Conservation (phyloP, 2,888 invertebrate species). For the Brachyptera risi region DNA sequence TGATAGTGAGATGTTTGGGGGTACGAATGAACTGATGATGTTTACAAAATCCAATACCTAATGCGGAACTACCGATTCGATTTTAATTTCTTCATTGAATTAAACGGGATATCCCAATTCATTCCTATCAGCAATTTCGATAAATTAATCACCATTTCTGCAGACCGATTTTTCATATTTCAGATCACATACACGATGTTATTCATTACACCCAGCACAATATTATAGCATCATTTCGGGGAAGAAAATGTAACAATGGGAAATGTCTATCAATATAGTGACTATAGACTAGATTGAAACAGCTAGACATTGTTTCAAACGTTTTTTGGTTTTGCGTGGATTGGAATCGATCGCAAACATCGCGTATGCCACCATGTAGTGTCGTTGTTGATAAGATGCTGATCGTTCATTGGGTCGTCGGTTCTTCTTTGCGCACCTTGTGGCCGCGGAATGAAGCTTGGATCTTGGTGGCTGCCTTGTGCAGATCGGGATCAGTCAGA, state of each 20-base stretch:
- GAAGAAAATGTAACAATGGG: not conserved
- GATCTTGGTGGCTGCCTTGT: slow-evolving; percentile 88
- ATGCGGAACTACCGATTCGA: too few species aligned
- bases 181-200: not conserved
- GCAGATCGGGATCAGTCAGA: slow-evolving; percentile 78
- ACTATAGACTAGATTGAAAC: not conserved
- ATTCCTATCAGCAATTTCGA: too few species aligned
- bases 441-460: slow-evolving; percentile 90
- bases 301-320: not conserved
- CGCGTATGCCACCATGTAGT: not conserved
- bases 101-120: too few species aligned
- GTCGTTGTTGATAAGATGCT: not conserved
- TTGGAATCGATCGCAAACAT: too few species aligned
- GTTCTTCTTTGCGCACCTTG: slow-evolving; percentile 74
- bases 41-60: too few species aligned
- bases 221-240: not conserved
- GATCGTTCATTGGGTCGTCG: slow-evolving; percentile 24
- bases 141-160: slow-evolving; percentile 9
- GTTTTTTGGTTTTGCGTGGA: not conserved
- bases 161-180: not conserved
- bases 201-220: not conserved
- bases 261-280: not conserved
- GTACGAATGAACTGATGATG: too few species aligned
- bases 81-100: too few species aligned
- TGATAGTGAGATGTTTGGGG: too few species aligned